phyloP scores from a whole-genome alignment of 2,113 vertebrate species.

The Oryctolagus cuniculus region DNA sequence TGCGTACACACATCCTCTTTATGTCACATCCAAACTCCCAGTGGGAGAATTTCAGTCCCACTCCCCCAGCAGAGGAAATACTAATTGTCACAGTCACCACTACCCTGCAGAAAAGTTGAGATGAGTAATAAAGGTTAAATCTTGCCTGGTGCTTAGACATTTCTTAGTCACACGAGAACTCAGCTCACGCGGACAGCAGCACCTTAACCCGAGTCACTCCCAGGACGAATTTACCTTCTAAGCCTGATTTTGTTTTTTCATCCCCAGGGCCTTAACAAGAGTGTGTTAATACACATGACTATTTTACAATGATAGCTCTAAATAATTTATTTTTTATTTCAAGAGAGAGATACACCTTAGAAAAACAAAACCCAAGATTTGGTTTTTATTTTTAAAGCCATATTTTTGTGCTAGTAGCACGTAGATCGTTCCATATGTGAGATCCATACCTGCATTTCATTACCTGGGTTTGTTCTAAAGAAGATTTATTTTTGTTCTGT shows the following conservation, averaged over 20 bases:
- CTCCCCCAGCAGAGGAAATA: background rate
- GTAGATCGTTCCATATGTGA: constrained; percentile 87
- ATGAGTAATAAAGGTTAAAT: constrained; percentile 73
- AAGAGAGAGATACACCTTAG: constrained; percentile 85
- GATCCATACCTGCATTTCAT: constrained; percentile 90
- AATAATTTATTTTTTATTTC: constrained; percentile 93
- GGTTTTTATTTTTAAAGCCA: constrained; percentile 88
- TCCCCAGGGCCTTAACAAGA: constrained; percentile 90
- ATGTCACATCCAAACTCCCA: constrained; percentile 60
- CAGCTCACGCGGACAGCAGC: constrained; percentile 68
- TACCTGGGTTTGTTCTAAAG: constrained; percentile 91
- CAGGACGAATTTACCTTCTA: constrained; percentile 84
- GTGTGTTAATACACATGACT: constrained; percentile 87
- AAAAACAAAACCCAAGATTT: constrained; percentile 85
- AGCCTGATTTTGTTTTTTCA: constrained; percentile 82
- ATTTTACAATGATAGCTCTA: constrained; percentile 88
- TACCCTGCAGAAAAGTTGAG: constrained; percentile 46
- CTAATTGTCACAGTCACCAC: constrained; percentile 27
- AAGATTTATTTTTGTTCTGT: constrained; percentile 94
- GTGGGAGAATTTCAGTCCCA: background rate
- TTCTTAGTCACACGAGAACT: constrained; percentile 71
- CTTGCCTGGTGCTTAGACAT: constrained; percentile 76
- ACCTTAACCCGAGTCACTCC: constrained; percentile 73
- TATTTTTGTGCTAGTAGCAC: constrained; percentile 91
- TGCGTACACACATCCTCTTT: constrained; percentile 34